phyloP scores from a whole-genome alignment of 1,140 invertebrate species.

The Prorops nasuta region DNA sequence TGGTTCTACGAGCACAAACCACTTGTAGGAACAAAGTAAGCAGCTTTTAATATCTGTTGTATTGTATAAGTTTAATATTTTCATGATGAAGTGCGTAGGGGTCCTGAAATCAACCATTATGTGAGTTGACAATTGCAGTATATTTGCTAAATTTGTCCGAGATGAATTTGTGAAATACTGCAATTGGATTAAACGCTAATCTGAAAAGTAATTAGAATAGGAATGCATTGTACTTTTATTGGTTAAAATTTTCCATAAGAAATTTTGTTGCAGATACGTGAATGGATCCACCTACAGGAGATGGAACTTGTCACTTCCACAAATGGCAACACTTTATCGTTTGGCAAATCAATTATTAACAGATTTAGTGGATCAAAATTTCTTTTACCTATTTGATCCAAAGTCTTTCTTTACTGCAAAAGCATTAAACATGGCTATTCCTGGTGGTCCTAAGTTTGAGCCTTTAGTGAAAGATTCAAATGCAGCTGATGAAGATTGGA shows the following conservation, averaged over 20 bases:
- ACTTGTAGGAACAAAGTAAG: slow-evolving; percentile 80
- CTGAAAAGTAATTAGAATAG: slow-evolving; percentile 30
- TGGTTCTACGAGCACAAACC: slow-evolving; percentile 99
- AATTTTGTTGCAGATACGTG: slow-evolving; percentile 70
- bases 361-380: slow-evolving; percentile 97
- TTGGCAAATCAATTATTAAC: slow-evolving; percentile 98
- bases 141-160: slow-evolving; percentile 39
- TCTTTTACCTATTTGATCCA: slow-evolving; percentile 98
- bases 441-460: slow-evolving; percentile 99
- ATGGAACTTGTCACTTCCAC: slow-evolving; percentile 94
- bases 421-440: slow-evolving; percentile 99
- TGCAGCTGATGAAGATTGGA: slow-evolving; percentile 99
- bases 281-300: slow-evolving; percentile 96
- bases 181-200: slow-evolving; percentile 50
- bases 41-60: slow-evolving; percentile 15
- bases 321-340: slow-evolving; percentile 96
- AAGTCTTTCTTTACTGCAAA: slow-evolving; percentile 99
- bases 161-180: slow-evolving; percentile 32
- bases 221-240: neutral
- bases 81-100: slow-evolving; percentile 69
- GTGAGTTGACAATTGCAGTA: slow-evolving; percentile 57
- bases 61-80: slow-evolving; percentile 10
- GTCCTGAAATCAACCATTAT: slow-evolving; percentile 66
- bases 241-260: slow-evolving; percentile 7
- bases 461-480: slow-evolving; percentile 98